Evolutionary conservation across 2,888 invertebrate genomes (phyloP), one percentile per base, ranked within the genome.

Genomic region (Tridacna gigas): DNA sequence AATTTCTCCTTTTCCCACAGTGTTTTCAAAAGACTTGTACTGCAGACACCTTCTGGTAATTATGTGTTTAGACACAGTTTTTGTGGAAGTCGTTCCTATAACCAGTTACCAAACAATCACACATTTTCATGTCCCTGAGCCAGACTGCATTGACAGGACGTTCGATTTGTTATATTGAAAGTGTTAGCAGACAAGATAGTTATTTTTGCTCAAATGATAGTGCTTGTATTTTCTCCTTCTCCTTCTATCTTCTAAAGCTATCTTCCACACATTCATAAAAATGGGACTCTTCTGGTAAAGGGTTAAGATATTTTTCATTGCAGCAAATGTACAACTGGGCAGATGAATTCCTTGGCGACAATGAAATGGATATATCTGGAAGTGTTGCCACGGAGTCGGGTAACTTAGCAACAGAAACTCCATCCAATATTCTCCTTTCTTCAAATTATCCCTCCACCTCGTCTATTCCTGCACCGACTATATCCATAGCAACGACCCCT

Each of bases 291-390:
- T 4, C 7, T 37, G 37, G 37, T 37, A 37, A 37, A 37, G 37
- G 37, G 37, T 63, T 63, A n/a, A 9, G 3, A 2, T 22, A n/a
- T 9, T 71, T 48, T 51, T 7, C 51, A 26, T 71, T 71, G n/a
- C 75, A 77, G 71, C 86, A 89, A 86, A 83, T 84, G 71, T 91
- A 90, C 76, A 89, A 88, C 65, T 92, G 92, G 92, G 91, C 89
- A 48, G 92, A 92, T 79, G 91, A 92, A 61, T 88, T 92, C 79
- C 87, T 92, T 45, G 79, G 80, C 20, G 84, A 87, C 45, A 82
- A 82, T 65, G 69, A 81, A 47, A 83, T 76, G 26, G 67, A 75
- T 25, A 18, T 65, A 74, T 56, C 84, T 47, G 74, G 77, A 67
- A 67, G 76, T 48, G 75, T 83, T 83, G 78, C 86, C 78, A n/a